Conservation (phyloP, 2,888 invertebrate species). For the Pyralis farinalis region DNA sequence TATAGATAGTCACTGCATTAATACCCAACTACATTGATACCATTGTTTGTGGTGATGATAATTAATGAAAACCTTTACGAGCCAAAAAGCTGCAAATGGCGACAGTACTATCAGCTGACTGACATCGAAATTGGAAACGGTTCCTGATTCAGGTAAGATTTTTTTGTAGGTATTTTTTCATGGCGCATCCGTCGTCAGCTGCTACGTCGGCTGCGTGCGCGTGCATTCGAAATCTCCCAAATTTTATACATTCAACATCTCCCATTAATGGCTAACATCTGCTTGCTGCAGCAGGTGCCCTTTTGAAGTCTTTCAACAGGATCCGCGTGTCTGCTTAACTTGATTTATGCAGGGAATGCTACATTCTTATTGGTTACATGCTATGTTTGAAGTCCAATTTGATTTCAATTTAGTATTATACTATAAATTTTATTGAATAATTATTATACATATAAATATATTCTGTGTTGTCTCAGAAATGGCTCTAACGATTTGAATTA, state of each 20-base stretch:
- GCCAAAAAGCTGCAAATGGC: neutral
- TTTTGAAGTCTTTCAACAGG: slow-evolving; percentile 3
- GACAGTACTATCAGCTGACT: slow-evolving; percentile 8
- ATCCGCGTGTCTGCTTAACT: slow-evolving; percentile 9
- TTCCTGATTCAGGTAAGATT: neutral
- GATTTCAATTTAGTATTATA: too few relatives aligned
- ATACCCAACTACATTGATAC: too few relatives aligned
- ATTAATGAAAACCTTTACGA: too few relatives aligned
- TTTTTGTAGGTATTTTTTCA: neutral
- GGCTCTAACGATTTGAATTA: too few relatives aligned
- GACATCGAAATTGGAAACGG: neutral
- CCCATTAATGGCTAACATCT: slow-evolving; percentile 60
- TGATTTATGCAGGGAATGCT: neutral
- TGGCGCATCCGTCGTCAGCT: slow-evolving; percentile 44
- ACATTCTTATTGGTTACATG: neutral
- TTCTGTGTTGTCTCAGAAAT: too few relatives aligned
- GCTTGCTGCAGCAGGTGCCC: slow-evolving; percentile 63
- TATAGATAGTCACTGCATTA: too few relatives aligned
- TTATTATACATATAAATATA: too few relatives aligned
- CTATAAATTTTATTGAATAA: too few relatives aligned
- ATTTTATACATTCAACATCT: slow-evolving; percentile 42
- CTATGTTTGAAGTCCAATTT: too few relatives aligned
- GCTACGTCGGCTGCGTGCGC: slow-evolving; percentile 46
- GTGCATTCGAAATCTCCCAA: slow-evolving; percentile 56
- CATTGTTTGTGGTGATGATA: too few relatives aligned